phyloP scores from a whole-genome alignment of 2,113 vertebrate species.

The Neomonachus schauinslandi region DNA sequence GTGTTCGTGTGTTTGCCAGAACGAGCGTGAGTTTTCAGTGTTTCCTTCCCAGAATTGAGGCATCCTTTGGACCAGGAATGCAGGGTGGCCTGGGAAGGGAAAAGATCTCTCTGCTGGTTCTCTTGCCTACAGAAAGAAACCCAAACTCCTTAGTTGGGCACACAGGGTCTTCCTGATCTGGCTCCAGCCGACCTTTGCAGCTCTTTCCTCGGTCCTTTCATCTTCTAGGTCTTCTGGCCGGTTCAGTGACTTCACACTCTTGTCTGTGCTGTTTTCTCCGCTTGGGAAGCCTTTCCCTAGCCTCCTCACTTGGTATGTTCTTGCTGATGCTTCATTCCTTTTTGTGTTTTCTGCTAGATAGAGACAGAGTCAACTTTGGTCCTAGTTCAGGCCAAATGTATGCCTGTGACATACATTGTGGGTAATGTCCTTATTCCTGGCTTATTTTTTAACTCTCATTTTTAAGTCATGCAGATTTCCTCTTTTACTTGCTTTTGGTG shows the following conservation, averaged over 20 bases:
- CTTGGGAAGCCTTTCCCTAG: not conserved
- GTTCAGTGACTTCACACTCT: not conserved
- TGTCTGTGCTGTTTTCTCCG: not conserved
- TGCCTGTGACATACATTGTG: not conserved
- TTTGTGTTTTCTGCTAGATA: constrained; percentile 31
- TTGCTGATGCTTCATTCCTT: not conserved
- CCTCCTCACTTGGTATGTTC: not conserved
- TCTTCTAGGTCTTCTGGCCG: not conserved
- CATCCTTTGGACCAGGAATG: constrained; percentile 2
- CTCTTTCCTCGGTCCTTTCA: not conserved
- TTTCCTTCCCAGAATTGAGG: constrained; percentile 1
- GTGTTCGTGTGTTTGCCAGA: not conserved
- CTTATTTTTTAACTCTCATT: constrained; percentile 26
- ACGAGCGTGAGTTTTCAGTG: constrained; percentile 1
- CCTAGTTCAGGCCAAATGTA: not conserved
- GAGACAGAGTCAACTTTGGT: not conserved
- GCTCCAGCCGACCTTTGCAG: not conserved
- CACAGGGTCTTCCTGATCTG: not conserved
- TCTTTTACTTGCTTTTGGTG: constrained; percentile 26
- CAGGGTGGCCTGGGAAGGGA: not conserved
- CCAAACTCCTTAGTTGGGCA: not conserved
- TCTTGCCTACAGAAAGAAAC: not conserved
- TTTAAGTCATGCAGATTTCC: constrained; percentile 28
- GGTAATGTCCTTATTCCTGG: not conserved
- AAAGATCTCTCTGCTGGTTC: not conserved